A percentile compares a stretch with the other conserved stretches of the same genome.
Conservation (phyloP, 2,888 invertebrate genomes). For the Hylaea fasciaria region DNA sequence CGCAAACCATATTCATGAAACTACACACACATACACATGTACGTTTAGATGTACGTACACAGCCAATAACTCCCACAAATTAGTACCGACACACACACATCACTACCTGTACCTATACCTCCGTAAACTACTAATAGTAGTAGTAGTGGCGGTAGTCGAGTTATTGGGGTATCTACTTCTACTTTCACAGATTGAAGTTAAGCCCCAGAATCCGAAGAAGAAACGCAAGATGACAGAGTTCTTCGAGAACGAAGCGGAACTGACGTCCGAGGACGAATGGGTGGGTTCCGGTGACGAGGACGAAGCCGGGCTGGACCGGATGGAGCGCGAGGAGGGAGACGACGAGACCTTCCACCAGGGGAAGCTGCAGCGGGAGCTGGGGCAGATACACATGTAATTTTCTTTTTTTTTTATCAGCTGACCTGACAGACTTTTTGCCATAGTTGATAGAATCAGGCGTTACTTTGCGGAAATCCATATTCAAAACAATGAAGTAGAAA, state of each 20-base stretch:
- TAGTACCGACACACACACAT: too few species aligned
- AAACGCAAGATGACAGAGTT: slow-evolving; percentile 87
- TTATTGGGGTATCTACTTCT: slow-evolving; percentile 75
- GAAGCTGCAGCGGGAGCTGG: slow-evolving; percentile 91
- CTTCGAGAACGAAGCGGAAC: slow-evolving; percentile 95
- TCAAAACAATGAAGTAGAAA: too few species aligned
- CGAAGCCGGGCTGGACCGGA: slow-evolving; percentile 90
- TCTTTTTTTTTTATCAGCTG: not conserved
- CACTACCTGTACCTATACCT: too few species aligned
- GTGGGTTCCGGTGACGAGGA: slow-evolving; percentile 94
- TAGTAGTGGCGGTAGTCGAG: too few species aligned
- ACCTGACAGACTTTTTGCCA: too few species aligned
- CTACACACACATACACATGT: too few species aligned
- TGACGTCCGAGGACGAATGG: slow-evolving; percentile 94
- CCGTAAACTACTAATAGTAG: too few species aligned
- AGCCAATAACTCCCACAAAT: too few species aligned
- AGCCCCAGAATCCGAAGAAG: slow-evolving; percentile 59
- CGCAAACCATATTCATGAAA: too few species aligned
- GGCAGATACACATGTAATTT: slow-evolving; percentile 92
- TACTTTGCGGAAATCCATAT: too few species aligned
- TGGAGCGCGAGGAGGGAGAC: slow-evolving; percentile 94
- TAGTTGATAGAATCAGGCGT: too few species aligned
- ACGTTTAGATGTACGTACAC: too few species aligned
- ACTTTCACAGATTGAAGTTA: slow-evolving; percentile 62
- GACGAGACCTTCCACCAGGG: slow-evolving; percentile 92